Evolutionary conservation across 1,140 invertebrate species (phyloP), one percentile per base, ranked within the genome.

Genomic region (Diabrotica undecimpunctata): DNA sequence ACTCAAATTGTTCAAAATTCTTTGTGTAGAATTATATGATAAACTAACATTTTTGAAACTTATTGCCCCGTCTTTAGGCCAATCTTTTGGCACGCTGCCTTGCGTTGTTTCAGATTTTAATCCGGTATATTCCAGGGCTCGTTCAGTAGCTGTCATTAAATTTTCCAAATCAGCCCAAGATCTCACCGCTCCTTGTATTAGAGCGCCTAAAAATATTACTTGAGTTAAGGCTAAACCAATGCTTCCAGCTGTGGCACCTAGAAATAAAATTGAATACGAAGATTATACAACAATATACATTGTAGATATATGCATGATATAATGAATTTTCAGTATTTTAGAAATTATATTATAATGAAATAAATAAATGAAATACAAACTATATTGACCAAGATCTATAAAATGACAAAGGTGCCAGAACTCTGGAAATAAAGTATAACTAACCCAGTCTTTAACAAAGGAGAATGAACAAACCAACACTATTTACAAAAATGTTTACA

Each of bases 121-220:
- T 4, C 70, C 66, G 2, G 64, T 54, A 72, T 92, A 93, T 74
- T 92, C 90, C 55, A 90, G 74, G 41, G 91, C 85, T 39, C 90
- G 83, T 77, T 92, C 90, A 9, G 92, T 89, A 9, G 88, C 86
- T 35, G 90, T 92, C 90, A 93, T 92, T 65, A 84, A 83, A 75
- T 90, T 93, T 79, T 93, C 86, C 10, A 87, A 74, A 73, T 86
- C 85, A 7, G 85, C 83, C 66, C 81, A 83, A 66, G 87, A 86
- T 55, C 85, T 74, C 6, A 88, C 82, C 25, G 81, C 83, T 83
- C 83, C 88, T 77, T 88, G 87, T 66, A 88, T 81, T 14, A 59
- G 11, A 9, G 52, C 54, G 12, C 59, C 41, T 0, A 72, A 14
- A 37, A 52, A 50, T 50, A 63, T 50, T 3, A 54, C 11, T 62